phyloP scores from a whole-genome alignment of 2,888 invertebrate genomes.

The Eupithecia abbreviata region DNA sequence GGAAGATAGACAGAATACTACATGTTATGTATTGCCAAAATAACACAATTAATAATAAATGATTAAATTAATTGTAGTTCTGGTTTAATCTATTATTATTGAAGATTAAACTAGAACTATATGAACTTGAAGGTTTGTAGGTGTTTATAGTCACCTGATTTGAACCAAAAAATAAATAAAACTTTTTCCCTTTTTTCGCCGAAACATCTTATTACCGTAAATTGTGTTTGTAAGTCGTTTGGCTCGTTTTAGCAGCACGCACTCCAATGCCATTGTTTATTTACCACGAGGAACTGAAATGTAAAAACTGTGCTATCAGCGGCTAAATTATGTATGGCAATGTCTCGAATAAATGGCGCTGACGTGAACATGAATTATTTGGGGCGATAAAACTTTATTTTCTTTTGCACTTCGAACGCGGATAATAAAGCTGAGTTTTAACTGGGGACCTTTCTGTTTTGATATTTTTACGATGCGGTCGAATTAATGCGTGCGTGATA shows the following conservation, averaged over 20 bases:
- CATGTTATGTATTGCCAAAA: not conserved
- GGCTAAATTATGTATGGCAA: conserved; percentile 45
- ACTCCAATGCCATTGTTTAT: conserved; percentile 44
- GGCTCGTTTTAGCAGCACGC: conserved; percentile 32
- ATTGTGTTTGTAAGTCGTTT: conserved; percentile 28
- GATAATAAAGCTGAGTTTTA: conserved; percentile 36
- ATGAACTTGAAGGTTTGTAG: not conserved
- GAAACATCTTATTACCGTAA: conserved; percentile 15
- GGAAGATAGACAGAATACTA: not conserved
- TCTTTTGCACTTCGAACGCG: conserved; percentile 39
- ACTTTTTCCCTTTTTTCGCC: not conserved
- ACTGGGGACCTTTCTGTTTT: conserved; percentile 35
- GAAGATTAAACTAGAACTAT: not conserved
- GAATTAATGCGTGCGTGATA: conserved; percentile 36
- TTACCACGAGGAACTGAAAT: conserved; percentile 46
- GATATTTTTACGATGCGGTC: conserved; percentile 38
- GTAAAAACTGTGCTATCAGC: conserved; percentile 49
- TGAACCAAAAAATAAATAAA: not conserved
- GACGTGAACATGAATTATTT: conserved; percentile 43
- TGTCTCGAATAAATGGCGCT: conserved; percentile 42
- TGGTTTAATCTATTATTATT: no score
- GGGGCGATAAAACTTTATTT: conserved; percentile 37
- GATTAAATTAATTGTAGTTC: not conserved
- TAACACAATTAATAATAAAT: not conserved
- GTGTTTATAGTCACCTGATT: not conserved